Base-by-base conservation (phyloP, 2,888 invertebrate genomes). In the Parnassius smintheus region DNA sequence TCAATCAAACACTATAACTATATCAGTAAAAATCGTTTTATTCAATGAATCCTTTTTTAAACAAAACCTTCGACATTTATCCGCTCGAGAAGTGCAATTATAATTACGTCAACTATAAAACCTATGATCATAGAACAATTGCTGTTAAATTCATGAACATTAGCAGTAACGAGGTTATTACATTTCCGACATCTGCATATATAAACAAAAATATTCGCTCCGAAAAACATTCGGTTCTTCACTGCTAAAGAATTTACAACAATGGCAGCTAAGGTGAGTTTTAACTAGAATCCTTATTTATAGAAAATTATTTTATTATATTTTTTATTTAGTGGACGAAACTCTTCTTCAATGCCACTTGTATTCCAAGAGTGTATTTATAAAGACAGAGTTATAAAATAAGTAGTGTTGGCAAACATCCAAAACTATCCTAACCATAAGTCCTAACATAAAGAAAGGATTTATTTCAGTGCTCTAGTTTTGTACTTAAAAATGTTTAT, bases 161-260 rank as follows among this genome's bases (percentile, higher is more conserved):
- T 64, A 60, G 13, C 18, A 60, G 25, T 44, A 50, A 64, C 59
- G 56, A 64, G 64, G 64, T 53, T 60, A 53, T 58, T 56, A 56
- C 56, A 42, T 60, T 60, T 64, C 60, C 59, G 56, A 60, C 59
- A 60, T 54, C 75, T 74, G 72, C 77, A 74, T 86, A 86, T 84
- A 86, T 78, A 84, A 85, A 80, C 76, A 73, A 75, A 74, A 68
- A 74, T 66, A 75, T 77, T 76, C 75, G 68, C 65, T 72, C 66
- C 56, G 65, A 71, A 69, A 72, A 76, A 75, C 85, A 86, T 81
- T 83, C 79, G 70, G 75, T 76, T 68, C 60, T 58, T 60, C 61
- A 65, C 46, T 57, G 44, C 44, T 58, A 65, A 59, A 65, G 68
- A 61, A 65, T 64, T 53, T 65, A 66, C 64, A 66, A 64, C 58